phyloP scores from a whole-genome alignment of 2,797 vertebrate genomes.

The Cryptoprocta ferox region DNA sequence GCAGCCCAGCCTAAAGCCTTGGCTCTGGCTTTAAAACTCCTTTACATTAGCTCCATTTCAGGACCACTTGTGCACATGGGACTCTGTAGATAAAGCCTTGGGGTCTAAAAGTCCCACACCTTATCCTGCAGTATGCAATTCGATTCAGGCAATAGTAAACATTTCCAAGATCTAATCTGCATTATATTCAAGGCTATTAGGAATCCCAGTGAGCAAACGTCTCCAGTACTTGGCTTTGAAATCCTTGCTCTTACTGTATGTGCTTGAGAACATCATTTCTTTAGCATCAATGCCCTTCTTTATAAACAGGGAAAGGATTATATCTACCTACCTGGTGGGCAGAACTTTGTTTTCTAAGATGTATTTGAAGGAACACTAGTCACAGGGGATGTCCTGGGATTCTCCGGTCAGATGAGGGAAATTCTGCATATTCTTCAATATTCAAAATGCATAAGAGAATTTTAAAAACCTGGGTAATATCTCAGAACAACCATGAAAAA shows the following conservation, averaged over 20 bases:
- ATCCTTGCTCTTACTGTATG: rapidly evolving
- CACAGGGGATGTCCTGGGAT: background rate
- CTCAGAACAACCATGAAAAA: background rate
- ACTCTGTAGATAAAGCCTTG: background rate
- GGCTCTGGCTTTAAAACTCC: background rate
- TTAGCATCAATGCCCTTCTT: background rate
- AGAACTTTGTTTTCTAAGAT: background rate
- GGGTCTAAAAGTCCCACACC: background rate
- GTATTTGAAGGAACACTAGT: background rate
- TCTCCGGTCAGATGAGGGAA: background rate
- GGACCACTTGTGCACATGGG: too few species aligned
- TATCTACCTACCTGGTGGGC: background rate
- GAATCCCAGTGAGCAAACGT: background rate
- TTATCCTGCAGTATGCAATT: background rate
- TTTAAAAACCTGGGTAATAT: background rate
- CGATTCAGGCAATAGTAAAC: background rate
- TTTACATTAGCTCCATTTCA: background rate
- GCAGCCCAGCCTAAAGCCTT: background rate
- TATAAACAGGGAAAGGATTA: background rate
- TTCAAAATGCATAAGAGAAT: background rate
- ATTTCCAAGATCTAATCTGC: background rate
- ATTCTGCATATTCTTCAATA: background rate
- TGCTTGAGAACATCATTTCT: background rate
- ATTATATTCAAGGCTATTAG: background rate
- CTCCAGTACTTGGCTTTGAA: background rate